Conservation (phyloP, 2,113 vertebrate species). For the Mesocricetus auratus region DNA sequence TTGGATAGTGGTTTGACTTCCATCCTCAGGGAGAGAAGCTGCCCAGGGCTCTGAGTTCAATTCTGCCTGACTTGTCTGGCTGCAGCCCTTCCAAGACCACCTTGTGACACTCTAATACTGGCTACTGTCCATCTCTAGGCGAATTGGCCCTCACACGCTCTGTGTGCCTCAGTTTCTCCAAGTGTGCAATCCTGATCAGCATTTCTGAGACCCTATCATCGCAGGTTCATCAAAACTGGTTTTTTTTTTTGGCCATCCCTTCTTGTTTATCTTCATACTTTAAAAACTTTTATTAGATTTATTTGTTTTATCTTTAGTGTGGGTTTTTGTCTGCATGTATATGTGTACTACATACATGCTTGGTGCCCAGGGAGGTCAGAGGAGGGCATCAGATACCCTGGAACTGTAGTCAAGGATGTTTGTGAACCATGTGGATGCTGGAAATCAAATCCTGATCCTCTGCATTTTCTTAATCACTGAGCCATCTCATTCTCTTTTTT, state of each 20-base stretch:
- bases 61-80: no score
- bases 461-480: neutral
- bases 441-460: neutral
- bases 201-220: fast-evolving
- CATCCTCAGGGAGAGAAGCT: neutral
- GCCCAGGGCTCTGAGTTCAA: neutral
- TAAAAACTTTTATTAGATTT: neutral
- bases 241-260: no score
- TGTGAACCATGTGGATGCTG: neutral
- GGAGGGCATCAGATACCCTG: neutral
- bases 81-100: neutral
- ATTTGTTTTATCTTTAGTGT: neutral
- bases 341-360: neutral
- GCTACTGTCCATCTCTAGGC: neutral
- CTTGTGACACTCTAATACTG: neutral
- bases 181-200: neutral
- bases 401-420: neutral
- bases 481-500: neutral
- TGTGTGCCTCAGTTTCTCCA: neutral
- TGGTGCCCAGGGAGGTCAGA: neutral
- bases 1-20: fast-evolving
- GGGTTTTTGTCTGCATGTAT: neutral
- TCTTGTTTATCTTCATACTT: neutral
- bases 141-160: fast-evolving
- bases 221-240: neutral